These are phyloP conservation scores for Eristalis arbustorum DNA, from an alignment of 2,888 invertebrate genomes.

Conservation along the genomic window DNA sequence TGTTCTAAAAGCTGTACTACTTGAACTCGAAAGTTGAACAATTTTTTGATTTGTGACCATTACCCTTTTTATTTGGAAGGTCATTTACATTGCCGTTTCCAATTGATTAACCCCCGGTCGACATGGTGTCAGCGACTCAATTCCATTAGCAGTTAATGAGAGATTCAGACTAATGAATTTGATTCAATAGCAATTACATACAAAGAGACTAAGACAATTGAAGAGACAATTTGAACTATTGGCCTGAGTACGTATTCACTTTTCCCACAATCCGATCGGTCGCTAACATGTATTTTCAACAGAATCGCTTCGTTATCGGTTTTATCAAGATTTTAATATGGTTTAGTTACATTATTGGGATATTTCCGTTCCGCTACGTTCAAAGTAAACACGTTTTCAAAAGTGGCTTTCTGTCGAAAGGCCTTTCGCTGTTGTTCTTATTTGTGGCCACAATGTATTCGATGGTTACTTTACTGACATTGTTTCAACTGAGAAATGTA, in stretches of 20 bases:
- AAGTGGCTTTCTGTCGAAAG: background rate
- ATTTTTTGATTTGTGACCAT: too few species aligned
- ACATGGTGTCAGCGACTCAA: background rate
- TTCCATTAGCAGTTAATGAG: background rate
- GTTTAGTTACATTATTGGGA: background rate
- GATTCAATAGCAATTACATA: background rate
- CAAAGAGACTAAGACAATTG: background rate
- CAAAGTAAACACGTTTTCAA: background rate
- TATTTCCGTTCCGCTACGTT: constrained; percentile 8
- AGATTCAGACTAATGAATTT: background rate
- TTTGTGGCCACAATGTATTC: background rate
- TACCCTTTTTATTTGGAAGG: too few species aligned
- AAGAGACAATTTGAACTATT: background rate
- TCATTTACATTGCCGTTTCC: too few species aligned
- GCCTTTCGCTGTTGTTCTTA: background rate
- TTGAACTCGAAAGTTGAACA: background rate
- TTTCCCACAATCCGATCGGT: background rate
- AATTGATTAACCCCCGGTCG: background rate
- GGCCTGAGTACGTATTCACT: background rate
- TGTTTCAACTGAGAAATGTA: too few species aligned
- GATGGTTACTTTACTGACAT: background rate
- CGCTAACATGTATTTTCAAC: background rate
- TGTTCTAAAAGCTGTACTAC: too few species aligned
- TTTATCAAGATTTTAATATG: background rate
- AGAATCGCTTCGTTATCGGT: background rate